Evolutionary conservation across 2,888 invertebrate genomes (phyloP).

Genomic region (Phasia obesa): DNA sequence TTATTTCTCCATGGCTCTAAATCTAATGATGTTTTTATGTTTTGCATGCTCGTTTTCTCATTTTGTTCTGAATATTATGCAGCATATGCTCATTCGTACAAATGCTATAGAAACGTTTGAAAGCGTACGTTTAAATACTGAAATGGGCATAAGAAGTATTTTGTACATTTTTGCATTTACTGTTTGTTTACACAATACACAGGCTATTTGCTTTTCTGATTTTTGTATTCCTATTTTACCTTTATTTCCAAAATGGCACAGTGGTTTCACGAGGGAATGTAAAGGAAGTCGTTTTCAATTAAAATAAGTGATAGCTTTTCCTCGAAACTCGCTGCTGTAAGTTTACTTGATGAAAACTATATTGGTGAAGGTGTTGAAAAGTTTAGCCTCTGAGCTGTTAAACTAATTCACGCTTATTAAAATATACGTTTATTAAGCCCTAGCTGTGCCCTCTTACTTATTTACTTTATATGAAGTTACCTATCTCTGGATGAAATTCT

Average conservation of each 20-base stretch:
- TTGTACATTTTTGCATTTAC: constrained; percentile 18
- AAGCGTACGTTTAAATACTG: constrained; percentile 35
- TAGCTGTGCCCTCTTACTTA: no score
- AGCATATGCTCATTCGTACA: constrained; percentile 36
- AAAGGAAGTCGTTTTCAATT: no score
- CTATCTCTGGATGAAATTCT: no score
- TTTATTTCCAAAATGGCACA: constrained; percentile 30
- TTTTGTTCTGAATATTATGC: constrained; percentile 51
- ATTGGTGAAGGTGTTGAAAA: no score
- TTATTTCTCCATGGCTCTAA: constrained; percentile 52
- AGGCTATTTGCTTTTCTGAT: constrained; percentile 16
- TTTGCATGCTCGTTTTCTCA: constrained; percentile 41
- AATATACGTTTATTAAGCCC: no score
- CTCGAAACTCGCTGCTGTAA: no score
- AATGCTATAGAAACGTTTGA: constrained; percentile 38
- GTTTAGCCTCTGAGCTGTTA: no score
- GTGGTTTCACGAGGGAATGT: constrained; percentile 18
- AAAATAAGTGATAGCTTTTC: no score
- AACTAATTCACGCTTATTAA: no score
- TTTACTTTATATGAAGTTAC: no score
- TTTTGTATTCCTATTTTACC: constrained; percentile 33
- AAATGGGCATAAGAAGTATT: constrained; percentile 27
- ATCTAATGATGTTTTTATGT: constrained; percentile 53
- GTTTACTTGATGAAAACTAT: no score
- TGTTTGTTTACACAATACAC: constrained; percentile 27